Base-by-base conservation (phyloP, 2,797 vertebrate species). In the Knipowitschia caucasica region DNA sequence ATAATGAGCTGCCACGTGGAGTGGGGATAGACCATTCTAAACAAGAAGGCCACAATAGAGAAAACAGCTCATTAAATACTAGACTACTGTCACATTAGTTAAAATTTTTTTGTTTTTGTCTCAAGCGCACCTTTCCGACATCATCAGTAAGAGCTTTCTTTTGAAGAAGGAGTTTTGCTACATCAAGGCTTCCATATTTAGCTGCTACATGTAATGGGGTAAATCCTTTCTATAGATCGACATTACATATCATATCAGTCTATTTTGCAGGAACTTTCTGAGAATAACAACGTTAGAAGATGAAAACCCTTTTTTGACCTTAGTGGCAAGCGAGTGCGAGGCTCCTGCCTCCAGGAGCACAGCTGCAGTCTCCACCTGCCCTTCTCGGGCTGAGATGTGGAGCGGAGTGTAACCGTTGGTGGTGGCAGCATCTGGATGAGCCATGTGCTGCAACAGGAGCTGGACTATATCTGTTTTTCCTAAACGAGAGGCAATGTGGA, bases 391-490 rank as follows among this genome's bases (percentile, higher is more conserved):
- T 0, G 96, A 95, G 80, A 99, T 98, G 79, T 99, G 96, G 12
- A 99, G 88, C 0, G 97, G 95, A 0, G 95, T 99, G 84, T 98
- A 95, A 8, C 97, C 96, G 0, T 98, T 99, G 29, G 90, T 93
- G 0, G 97, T 99, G 47, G 96, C 92, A 0, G 97, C 96, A 2
- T 99, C 96, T 0, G 97, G 97, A 45, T 99, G 94, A 7, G 97
- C 96, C 95, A 99, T 98, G 69, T 99, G 96, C 63, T 99, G 97
- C 4, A 99, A 87, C 43, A 99, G 89, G 42, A 99, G 88, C 67
- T 99, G 97, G 29, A 99, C 96, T 0, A 99, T 99, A 85, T 99
- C 97, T 0, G 95, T 97, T 81, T 99, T 99, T 4, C 97, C 97
- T 81, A 99, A 80, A 50, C 97, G 95, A 17, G 97, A 98, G 1